Base-by-base conservation (phyloP, 2,888 invertebrate genomes). In the Zele albiditarsus region DNA sequence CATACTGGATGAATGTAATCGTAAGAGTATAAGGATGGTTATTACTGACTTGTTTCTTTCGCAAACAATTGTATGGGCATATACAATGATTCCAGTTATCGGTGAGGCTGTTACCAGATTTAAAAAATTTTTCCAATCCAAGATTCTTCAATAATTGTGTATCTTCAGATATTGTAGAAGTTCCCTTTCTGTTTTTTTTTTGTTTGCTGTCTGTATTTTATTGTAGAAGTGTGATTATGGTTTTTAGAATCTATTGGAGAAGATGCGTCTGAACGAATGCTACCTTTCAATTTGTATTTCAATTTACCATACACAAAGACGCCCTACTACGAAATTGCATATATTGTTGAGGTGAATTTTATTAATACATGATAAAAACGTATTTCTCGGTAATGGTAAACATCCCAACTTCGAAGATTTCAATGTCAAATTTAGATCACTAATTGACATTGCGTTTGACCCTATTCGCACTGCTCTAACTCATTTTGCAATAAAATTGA, bases 261-360 rank as follows among this genome's bases (percentile, higher is more conserved):
- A 42, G 81, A 85, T 25, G 78, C 65, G n/a, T 78, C 81, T 12
- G 80, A 84, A 2, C 80, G 83, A 63, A 31, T 65, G 25, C 69
- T 85, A 16, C 85, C 84, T 0, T 82, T 84, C 65, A 82, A 78
- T 23, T 28, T 84, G 16, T 82, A 80, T 78, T 2, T 82, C 2
- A 58, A 81, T 66, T 67, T 82, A 14, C 81, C 81, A 20, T n/a
- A 77, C 16, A 77, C 71, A 14, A 42, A 74, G 10, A 79, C 79
- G 4, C 84, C 84, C 2, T 83, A 80, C 63, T 84, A 81, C 67
- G 82, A 83, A 69, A 69, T 83, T 0, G 73, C 72, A 49, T 81
- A 74, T 27, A 63, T 74, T 8, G 60, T 80, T 0, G 65, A 81
- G 80, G 81, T 81, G 20, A 81, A 25, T 60, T 12, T 38, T 38